Conservation (phyloP, 2,888 invertebrate genomes). For the Criorhina ranunculi region DNA sequence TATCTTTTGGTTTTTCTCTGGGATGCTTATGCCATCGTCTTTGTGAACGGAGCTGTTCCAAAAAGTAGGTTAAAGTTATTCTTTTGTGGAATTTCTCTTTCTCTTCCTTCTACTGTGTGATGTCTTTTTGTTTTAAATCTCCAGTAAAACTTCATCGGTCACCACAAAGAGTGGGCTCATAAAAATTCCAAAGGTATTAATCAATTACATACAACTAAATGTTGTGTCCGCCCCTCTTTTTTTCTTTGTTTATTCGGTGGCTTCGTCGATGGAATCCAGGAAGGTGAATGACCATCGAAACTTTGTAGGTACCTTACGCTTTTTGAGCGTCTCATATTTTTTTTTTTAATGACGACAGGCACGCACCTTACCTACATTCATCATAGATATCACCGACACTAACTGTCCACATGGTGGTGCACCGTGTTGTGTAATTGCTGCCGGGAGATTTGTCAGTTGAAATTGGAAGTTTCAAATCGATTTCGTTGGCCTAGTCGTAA, state of each 20-base stretch:
- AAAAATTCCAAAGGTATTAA: slow-evolving; percentile 56
- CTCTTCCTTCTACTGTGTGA: not conserved
- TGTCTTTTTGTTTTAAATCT: slow-evolving; percentile 21
- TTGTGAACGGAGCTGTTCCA: slow-evolving; percentile 25
- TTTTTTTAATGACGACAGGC: slow-evolving; percentile 41
- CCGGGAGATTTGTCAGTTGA: slow-evolving; percentile 10
- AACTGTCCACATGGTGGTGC: slow-evolving; percentile 11
- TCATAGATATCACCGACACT: slow-evolving; percentile 19
- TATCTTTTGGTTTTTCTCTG: slow-evolving; percentile 24
- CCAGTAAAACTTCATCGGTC: slow-evolving; percentile 19
- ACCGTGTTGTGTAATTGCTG: slow-evolving; percentile 8
- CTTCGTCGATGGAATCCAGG: slow-evolving; percentile 14
- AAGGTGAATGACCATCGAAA: slow-evolving; percentile 49
- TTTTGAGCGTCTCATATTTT: slow-evolving; percentile 14
- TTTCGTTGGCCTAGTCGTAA: slow-evolving; percentile 8
- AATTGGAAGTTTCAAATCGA: slow-evolving; percentile 30
- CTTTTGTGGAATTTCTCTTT: slow-evolving; percentile 26
- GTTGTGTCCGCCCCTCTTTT: slow-evolving; percentile 14
- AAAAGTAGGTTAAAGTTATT: slow-evolving; percentile 63
- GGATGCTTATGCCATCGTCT: slow-evolving; percentile 27
- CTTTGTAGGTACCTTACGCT: slow-evolving; percentile 18
- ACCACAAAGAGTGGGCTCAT: slow-evolving; percentile 18
- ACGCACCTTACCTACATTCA: slow-evolving; percentile 41
- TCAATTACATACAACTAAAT: slow-evolving; percentile 47
- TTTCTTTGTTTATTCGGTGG: not conserved